Percentiles rank a stretch among this genome's conserved stretches.
These are phyloP conservation scores for Epinotia ramella DNA, from an alignment of 2,888 invertebrate species.

Conservation along the genomic window DNA sequence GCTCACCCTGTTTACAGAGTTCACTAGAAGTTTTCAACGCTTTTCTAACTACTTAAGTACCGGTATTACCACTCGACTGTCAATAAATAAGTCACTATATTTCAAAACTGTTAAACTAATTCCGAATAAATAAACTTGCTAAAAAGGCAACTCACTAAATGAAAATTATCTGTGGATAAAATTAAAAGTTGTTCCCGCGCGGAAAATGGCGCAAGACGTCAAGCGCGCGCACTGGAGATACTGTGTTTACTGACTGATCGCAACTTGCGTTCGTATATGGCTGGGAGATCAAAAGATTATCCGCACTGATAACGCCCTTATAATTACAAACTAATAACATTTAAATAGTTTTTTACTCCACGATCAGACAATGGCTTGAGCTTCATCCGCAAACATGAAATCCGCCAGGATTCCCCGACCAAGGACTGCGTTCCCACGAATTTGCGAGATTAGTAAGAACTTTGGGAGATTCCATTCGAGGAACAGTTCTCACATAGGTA, in stretches of 20 bases:
- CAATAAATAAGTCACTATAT: not conserved
- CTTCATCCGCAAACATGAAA: constrained; percentile 28
- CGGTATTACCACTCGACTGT: not conserved
- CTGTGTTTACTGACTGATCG: constrained; percentile 27
- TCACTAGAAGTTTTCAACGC: not conserved
- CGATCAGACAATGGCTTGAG: constrained; percentile 28
- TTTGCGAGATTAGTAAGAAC: constrained; percentile 10
- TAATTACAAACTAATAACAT: constrained; percentile 45
- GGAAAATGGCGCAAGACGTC: not conserved
- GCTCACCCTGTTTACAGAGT: not conserved
- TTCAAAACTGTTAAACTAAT: not conserved
- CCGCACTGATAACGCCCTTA: constrained; percentile 39
- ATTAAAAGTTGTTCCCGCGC: not conserved
- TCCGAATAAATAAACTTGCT: not conserved
- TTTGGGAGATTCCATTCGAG: constrained; percentile 16
- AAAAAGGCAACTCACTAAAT: not conserved
- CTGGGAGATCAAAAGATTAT: constrained; percentile 41
- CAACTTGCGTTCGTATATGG: constrained; percentile 23
- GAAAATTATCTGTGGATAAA: not conserved
- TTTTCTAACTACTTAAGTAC: not conserved
- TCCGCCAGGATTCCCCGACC: constrained; percentile 36
- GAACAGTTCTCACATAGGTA: not conserved
- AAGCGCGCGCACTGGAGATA: constrained; percentile 21
- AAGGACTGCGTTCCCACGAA: constrained; percentile 37
- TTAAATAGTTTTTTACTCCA: constrained; percentile 32